These are phyloP conservation scores for Rhinopomastus cyanomelas DNA, from an alignment of 2,113 vertebrate genomes.

Conservation along the genomic window DNA sequence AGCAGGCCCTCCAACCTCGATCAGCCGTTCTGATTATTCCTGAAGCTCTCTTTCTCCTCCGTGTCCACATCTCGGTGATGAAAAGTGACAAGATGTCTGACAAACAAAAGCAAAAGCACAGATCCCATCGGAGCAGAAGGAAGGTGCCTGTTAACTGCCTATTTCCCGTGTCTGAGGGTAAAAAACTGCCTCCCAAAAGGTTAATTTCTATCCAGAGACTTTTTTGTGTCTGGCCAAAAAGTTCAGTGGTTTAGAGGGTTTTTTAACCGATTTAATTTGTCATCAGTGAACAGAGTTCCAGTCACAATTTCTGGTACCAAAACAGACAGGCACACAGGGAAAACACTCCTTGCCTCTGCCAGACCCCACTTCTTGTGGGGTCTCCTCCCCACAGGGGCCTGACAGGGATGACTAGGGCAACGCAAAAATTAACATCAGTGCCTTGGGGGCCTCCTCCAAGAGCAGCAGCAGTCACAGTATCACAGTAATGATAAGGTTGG, in stretches of 20 bases:
- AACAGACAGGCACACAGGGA: neutral
- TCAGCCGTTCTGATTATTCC: neutral
- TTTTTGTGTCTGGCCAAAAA: neutral
- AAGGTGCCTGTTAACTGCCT: neutral
- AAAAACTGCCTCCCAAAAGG: neutral
- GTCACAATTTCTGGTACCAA: neutral
- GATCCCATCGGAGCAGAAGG: neutral
- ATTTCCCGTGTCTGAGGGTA: neutral
- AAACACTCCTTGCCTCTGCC: neutral
- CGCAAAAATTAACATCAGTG: neutral
- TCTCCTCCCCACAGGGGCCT: neutral
- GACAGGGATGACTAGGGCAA: neutral
- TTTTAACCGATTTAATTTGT: neutral
- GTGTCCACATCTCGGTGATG: neutral
- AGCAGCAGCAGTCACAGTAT: too few relatives aligned
- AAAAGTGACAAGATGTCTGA: neutral
- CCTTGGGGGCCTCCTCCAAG: neutral
- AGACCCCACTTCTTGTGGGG: neutral
- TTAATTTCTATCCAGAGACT: neutral
- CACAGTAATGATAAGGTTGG: too few relatives aligned
- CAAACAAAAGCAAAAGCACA: neutral
- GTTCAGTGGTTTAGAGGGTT: neutral
- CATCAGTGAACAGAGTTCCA: neutral
- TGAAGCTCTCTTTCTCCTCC: neutral
- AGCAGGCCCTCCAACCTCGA: neutral